phyloP scores from a whole-genome alignment of 2,113 vertebrate species.

The Prolemur simus region DNA sequence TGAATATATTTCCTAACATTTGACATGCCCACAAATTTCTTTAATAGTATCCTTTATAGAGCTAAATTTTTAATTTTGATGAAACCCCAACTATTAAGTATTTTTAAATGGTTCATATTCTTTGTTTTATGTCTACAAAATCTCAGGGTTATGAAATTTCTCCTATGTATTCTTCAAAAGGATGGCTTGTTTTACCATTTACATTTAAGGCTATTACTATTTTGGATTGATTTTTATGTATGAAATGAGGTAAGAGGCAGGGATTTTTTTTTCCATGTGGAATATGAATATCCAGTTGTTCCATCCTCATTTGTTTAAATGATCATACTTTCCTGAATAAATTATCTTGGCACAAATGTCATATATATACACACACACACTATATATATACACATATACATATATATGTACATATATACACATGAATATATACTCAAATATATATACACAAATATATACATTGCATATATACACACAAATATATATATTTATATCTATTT shows the following conservation, averaged over 20 bases:
- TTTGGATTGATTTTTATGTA: conserved; percentile 21
- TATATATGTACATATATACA: no score
- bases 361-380: no score
- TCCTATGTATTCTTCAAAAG: background rate
- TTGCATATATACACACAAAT: no score
- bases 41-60: background rate
- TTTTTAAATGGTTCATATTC: background rate
- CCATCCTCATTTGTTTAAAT: background rate
- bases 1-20: background rate
- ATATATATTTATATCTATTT: background rate
- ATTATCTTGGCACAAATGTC: background rate
- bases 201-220: background rate
- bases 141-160: background rate
- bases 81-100: background rate
- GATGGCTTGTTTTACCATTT: background rate
- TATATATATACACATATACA: no score
- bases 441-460: no score
- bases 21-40: background rate
- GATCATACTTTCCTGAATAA: background rate
- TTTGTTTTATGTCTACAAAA: background rate
- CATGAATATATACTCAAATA: no score
- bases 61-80: background rate
- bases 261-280: background rate
- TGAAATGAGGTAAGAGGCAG: background rate
- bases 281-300: background rate